Base-by-base conservation (phyloP, 2,888 invertebrate genomes). In the Ichneumoninae sp. region DNA sequence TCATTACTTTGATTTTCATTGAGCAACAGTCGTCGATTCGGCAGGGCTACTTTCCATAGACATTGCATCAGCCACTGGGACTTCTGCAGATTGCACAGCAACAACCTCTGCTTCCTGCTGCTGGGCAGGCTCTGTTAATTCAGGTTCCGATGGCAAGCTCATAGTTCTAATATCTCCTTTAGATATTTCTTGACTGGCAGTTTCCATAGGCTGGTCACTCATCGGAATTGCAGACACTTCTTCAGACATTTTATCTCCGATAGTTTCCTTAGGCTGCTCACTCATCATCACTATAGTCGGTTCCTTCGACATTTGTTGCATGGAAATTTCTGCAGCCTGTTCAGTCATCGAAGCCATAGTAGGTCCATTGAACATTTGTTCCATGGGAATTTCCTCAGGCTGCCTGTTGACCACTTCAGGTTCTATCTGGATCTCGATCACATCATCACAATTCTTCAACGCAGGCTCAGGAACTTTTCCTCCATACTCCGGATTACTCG, bases 391-490 rank as follows among this genome's bases (percentile, higher is more conserved):
- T 13, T 3, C 44, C 26, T 26, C 57, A 13, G 57, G 26, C 57
- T 22, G 10, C 26, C 22, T 57, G 1, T 10, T 7, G 26, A 22
- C 22, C 26, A 63, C 30, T 13, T 22, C 57, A 3, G 57, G 57
- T 0, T 8, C 26, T 4, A 26, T 26, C 26, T 13, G 30, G 4
- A 63, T 3, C 33, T 30, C 33, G 0, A 6, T 63, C 33, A 7
- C 40, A n/a, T 44, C 8, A 5, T 71, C 3, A 3, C 16, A 52
- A 40, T 60, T 13, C 50, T 60, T 26, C 22, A n/a, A 1, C 22
- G 16, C 30, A 19, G 60, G 57, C 44, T 63, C 13, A 8, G 13
- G 8, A 76, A 63, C 22, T n/a, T n/a, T 70, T 70, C 47, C 22
- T 19, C 47, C 54, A 4, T 50, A n/a, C 36, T 60, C 33, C 1